Evolutionary conservation across 2,888 invertebrate genomes (phyloP).

Genomic region (Calameuta idolon): DNA sequence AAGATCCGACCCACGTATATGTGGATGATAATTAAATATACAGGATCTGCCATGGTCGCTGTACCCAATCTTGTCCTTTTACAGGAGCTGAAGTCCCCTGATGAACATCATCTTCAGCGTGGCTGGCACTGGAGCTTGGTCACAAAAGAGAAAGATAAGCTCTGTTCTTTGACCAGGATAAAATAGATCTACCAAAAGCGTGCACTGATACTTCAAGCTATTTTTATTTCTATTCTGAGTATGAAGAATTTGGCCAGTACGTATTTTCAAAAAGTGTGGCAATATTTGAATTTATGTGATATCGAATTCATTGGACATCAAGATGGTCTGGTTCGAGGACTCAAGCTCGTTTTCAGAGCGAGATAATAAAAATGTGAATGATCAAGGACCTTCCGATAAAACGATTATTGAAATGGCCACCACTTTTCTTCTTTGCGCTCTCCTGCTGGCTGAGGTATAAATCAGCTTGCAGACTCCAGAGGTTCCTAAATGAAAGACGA

Average conservation of each 20-base stretch:
- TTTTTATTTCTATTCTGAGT: not conserved
- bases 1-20: not conserved
- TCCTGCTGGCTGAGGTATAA: not conserved
- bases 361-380: not conserved
- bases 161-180: not conserved
- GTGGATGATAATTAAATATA: not conserved
- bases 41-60: not conserved
- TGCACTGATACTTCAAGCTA: not conserved
- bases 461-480: not conserved
- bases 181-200: not conserved
- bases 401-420: not conserved
- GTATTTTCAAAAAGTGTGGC: not conserved
- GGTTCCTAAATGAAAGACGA: slow-evolving; percentile 2
- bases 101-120: not conserved
- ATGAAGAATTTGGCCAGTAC: not conserved
- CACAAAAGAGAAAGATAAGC: not conserved
- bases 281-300: not conserved
- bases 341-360: not conserved
- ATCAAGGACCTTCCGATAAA: not conserved
- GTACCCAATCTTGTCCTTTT: not conserved
- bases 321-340: not conserved
- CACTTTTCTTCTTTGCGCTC: not conserved
- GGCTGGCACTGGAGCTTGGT: not conserved
- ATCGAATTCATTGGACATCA: not conserved
- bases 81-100: not conserved